A percentile compares a stretch with the other conserved stretches of the same genome.
Evolutionary conservation across 2,797 vertebrate genomes (phyloP).

Genomic region (Lepidocolaptes lacrymiger): DNA sequence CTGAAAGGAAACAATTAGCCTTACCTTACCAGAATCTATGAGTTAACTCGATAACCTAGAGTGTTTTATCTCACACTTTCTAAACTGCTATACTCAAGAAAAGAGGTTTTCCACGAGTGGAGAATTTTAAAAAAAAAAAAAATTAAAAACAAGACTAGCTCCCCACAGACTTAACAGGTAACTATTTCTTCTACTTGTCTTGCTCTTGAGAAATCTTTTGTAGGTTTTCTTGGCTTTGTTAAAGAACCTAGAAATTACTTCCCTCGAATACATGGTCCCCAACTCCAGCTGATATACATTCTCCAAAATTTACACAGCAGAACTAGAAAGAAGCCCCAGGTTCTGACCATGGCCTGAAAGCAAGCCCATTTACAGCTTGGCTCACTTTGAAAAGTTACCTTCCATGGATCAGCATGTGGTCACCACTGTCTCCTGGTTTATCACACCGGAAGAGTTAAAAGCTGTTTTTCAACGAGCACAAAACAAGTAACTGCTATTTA

Average conservation of each 20-base stretch:
- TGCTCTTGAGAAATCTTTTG: not conserved
- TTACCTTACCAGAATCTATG: not conserved
- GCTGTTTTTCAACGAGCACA: not conserved
- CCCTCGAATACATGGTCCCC: not conserved
- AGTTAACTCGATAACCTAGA: not conserved
- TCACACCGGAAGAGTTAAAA: not conserved
- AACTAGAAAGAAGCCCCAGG: not conserved
- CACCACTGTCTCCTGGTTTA: not conserved
- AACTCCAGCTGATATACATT: not conserved
- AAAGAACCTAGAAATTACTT: not conserved
- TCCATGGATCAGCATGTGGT: not conserved
- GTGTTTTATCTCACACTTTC: not conserved
- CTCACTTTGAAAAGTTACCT: not conserved
- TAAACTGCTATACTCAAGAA: not conserved
- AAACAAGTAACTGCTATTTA: not conserved
- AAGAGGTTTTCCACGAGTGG: not conserved
- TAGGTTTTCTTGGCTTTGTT: not conserved
- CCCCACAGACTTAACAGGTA: not conserved
- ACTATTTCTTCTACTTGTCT: not conserved
- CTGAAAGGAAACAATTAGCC: not conserved
- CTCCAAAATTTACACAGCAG: not conserved
- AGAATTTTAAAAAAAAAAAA: not conserved
- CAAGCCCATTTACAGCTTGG: not conserved
- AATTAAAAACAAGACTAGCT: fast-evolving
- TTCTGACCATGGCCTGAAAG: not conserved